Evolutionary conservation across 2,888 invertebrate genomes (phyloP).

Genomic region (Spilarctia lutea): DNA sequence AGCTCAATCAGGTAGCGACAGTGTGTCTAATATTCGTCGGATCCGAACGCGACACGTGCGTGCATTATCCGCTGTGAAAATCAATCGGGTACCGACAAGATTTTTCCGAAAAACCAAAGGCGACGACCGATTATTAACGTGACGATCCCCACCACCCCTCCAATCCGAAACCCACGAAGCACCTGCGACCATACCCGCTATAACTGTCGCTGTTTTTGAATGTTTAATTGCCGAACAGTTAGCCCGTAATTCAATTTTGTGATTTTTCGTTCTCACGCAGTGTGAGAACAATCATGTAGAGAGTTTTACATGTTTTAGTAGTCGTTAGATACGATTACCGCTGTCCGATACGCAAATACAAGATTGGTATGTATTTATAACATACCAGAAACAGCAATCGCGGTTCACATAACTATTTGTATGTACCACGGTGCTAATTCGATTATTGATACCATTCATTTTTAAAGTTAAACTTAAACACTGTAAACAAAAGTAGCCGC

Average conservation of each 20-base stretch:
- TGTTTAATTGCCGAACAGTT: constrained; percentile 81
- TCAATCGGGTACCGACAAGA: constrained; percentile 74
- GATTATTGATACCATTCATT: constrained; percentile 51
- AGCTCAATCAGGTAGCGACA: constrained; percentile 64
- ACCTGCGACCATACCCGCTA: constrained; percentile 75
- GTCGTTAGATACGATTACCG: constrained; percentile 66
- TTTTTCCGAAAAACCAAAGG: constrained; percentile 76
- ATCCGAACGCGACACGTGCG: constrained; percentile 77
- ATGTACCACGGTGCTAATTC: constrained; percentile 52
- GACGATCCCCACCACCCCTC: constrained; percentile 71
- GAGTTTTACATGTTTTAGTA: constrained; percentile 70
- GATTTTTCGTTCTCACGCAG: constrained; percentile 81
- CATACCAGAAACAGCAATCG: constrained; percentile 52
- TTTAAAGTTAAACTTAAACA: constrained; percentile 34
- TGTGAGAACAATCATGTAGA: constrained; percentile 77
- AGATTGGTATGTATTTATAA: constrained; percentile 61
- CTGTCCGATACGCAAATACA: constrained; percentile 75
- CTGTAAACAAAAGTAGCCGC: constrained; percentile 34
- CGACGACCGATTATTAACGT: constrained; percentile 78
- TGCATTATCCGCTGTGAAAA: constrained; percentile 84
- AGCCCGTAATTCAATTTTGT: constrained; percentile 72
- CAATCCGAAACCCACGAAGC: constrained; percentile 79
- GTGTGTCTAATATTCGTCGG: constrained; percentile 69
- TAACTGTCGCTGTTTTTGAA: constrained; percentile 77
- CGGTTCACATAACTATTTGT: constrained; percentile 49